Evolutionary conservation across 2,888 invertebrate genomes (phyloP).

Genomic region (Dryobotodes eremita): DNA sequence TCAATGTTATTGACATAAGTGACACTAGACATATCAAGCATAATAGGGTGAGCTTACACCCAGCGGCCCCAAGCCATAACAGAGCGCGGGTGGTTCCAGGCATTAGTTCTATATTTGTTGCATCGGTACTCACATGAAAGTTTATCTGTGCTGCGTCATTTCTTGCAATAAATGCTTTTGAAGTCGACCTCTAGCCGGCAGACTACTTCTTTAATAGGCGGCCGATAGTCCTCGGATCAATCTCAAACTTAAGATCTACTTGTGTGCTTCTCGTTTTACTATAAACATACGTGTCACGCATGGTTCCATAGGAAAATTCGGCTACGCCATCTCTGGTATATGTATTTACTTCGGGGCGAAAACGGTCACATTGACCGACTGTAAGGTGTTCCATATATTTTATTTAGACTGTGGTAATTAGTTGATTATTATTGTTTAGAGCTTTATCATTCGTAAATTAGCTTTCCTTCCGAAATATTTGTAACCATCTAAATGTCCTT

Average conservation of each 20-base stretch:
- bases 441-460: slow-evolving; percentile 5
- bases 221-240: not conserved
- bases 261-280: not conserved
- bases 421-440: not conserved
- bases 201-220: not conserved
- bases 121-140: not conserved
- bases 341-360: not conserved
- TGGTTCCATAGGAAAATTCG: not conserved
- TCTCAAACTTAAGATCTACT: not conserved
- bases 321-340: not conserved
- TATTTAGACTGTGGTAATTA: not conserved
- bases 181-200: not conserved
- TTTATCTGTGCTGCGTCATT: not conserved
- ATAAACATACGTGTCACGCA: not conserved
- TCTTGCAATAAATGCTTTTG: not conserved
- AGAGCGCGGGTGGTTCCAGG: not conserved
- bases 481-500: not conserved
- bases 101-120: not conserved
- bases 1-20: too few relatives aligned
- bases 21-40: too few relatives aligned
- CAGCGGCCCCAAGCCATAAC: not conserved
- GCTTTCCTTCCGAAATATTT: slow-evolving; percentile 2
- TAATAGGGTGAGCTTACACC: not conserved
- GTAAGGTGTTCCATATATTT: not conserved
- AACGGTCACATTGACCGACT: not conserved